Conservation (phyloP, 2,888 invertebrate genomes). For the Tryphoninae sp. region DNA sequence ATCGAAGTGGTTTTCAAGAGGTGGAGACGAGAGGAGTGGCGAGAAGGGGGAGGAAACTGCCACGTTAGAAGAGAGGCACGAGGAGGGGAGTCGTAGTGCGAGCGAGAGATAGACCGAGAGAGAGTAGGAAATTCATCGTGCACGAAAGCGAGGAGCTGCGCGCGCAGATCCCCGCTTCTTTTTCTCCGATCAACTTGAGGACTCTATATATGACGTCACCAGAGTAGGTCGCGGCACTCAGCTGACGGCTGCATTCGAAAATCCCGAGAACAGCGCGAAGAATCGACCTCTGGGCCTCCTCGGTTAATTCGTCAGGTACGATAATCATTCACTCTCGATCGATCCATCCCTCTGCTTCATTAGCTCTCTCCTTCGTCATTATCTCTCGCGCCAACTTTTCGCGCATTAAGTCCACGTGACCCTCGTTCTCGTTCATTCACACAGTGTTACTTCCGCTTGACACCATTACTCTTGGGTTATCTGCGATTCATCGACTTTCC, state of each 20-base stretch:
- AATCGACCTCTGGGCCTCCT: constrained; percentile 53
- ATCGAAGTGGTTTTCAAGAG: constrained; percentile 31
- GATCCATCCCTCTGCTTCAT: not conserved
- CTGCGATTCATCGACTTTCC: not conserved
- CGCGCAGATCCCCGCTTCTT: constrained; percentile 77
- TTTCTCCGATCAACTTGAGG: constrained; percentile 71
- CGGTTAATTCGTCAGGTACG: constrained; percentile 52
- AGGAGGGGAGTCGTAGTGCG: constrained; percentile 41
- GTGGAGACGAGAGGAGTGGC: constrained; percentile 25
- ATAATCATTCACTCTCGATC: constrained; percentile 1
- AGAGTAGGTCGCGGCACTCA: constrained; percentile 76
- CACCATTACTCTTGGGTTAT: not conserved
- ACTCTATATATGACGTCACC: constrained; percentile 80
- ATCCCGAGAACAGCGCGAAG: constrained; percentile 69
- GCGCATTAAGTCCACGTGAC: not conserved
- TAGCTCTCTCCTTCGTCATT: not conserved
- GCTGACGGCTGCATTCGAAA: constrained; percentile 75
- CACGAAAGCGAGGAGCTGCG: constrained; percentile 69
- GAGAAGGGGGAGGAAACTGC: constrained; percentile 5
- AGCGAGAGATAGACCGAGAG: constrained; percentile 26
- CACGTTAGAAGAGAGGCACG: constrained; percentile 15
- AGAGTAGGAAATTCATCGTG: constrained; percentile 26
- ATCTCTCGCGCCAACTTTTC: not conserved
- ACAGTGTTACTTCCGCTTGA: not conserved
- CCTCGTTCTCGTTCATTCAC: not conserved